A percentile compares a stretch with the other conserved stretches of the same genome.
These are phyloP conservation scores for Pygoscelis adeliae DNA, from an alignment of 2,113 vertebrate genomes.

Conservation along the genomic window DNA sequence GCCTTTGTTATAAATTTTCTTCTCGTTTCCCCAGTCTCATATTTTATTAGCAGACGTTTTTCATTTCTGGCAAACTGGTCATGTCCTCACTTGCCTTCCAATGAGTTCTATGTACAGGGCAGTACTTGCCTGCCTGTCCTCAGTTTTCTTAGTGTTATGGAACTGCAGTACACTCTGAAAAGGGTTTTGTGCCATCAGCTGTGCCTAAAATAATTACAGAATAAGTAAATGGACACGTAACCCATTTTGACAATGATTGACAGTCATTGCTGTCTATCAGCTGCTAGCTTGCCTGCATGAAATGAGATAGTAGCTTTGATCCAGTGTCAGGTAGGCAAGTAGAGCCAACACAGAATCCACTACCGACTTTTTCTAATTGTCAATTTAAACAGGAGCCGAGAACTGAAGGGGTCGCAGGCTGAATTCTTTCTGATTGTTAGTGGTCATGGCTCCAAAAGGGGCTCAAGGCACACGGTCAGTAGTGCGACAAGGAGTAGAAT, in stretches of 20 bases:
- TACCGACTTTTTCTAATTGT: constrained; percentile 6
- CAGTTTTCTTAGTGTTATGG: not conserved
- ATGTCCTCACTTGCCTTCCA: not conserved
- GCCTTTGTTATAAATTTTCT: not conserved
- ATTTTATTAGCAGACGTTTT: not conserved
- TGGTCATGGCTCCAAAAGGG: not conserved
- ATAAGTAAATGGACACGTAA: not conserved
- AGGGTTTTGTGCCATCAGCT: not conserved
- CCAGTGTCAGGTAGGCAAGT: not conserved
- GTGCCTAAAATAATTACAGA: constrained; percentile 11
- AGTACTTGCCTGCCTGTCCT: not conserved
- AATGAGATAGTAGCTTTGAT: not conserved
- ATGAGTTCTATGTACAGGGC: not conserved
- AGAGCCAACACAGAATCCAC: not conserved
- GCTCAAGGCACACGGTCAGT: not conserved
- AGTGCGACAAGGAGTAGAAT: not conserved
- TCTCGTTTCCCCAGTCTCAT: not conserved
- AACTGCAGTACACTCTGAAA: not conserved
- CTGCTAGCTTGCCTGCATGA: not conserved
- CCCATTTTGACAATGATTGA: not conserved
- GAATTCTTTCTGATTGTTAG: not conserved
- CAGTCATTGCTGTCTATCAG: not conserved
- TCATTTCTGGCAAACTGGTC: not conserved
- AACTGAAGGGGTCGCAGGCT: not conserved
- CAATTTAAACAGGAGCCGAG: not conserved